Evolutionary conservation across 2,113 vertebrate species (phyloP).

Genomic region (Acrocephalus arundinaceus): DNA sequence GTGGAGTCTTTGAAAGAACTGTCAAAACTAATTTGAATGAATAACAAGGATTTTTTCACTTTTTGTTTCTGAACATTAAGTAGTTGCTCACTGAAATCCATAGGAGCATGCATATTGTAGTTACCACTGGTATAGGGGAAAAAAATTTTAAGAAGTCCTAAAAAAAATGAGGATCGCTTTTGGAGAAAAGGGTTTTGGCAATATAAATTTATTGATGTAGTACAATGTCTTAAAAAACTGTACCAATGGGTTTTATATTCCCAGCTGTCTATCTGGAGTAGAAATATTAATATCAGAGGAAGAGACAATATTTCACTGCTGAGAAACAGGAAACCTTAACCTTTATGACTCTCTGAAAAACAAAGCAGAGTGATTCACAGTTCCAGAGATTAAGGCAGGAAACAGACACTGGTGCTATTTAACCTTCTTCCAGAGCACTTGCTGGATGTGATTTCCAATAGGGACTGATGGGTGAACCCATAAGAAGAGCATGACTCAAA

Average conservation of each 20-base stretch:
- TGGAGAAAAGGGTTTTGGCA: neutral
- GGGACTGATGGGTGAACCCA: neutral
- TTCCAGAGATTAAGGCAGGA: neutral
- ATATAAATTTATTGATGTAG: neutral
- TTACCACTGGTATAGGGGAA: neutral
- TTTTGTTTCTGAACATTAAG: neutral
- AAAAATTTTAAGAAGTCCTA: neutral
- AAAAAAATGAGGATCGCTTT: neutral
- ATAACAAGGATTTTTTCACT: neutral
- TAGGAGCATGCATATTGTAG: neutral
- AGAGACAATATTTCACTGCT: neutral
- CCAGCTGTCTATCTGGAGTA: neutral
- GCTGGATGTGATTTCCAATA: neutral
- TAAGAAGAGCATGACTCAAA: neutral
- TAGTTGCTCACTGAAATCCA: neutral
- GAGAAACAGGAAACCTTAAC: neutral
- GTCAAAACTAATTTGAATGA: neutral
- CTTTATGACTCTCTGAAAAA: neutral
- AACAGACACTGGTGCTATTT: neutral
- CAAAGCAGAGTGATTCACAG: neutral
- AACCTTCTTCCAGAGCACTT: neutral
- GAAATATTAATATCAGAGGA: neutral
- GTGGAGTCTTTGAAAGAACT: neutral
- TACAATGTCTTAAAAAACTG: neutral
- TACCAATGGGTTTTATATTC: neutral